Conservation (phyloP, 2,888 invertebrate genomes). For the Limnephilus lunatus region DNA sequence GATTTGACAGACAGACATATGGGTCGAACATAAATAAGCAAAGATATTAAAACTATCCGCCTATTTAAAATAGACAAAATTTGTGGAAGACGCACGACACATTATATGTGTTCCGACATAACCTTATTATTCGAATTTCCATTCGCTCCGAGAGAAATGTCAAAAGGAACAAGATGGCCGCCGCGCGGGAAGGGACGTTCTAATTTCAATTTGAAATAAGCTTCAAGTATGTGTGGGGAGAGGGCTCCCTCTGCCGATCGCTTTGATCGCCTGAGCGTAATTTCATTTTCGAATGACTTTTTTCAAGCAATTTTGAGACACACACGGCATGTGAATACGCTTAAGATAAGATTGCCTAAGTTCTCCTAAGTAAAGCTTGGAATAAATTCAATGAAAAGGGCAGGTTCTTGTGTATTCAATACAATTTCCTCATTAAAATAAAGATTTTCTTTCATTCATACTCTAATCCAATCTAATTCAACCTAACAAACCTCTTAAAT, state of each 20-base stretch:
- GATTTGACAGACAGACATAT: not conserved
- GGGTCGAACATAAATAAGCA: not conserved
- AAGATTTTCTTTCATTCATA: not conserved
- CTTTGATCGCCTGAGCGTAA: conserved; percentile 64
- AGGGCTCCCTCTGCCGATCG: not conserved
- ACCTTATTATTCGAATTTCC: conserved; percentile 56
- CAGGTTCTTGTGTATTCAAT: not conserved
- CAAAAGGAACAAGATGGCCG: conserved; percentile 58
- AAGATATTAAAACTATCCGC: not conserved
- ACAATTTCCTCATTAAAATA: not conserved
- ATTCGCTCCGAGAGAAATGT: conserved; percentile 55
- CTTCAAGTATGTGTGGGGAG: conserved; percentile 53
- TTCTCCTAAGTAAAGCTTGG: not conserved
- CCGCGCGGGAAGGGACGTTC: conserved; percentile 58
- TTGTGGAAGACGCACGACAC: not conserved
- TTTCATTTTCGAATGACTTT: conserved; percentile 58
- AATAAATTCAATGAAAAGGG: not conserved
- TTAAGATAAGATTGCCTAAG: conserved; percentile 42
- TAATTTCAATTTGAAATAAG: conserved; percentile 65
- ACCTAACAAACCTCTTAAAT: not conserved
- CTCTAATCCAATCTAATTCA: not conserved
- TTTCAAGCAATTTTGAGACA: conserved; percentile 22
- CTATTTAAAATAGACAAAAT: not conserved
- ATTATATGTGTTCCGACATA: not conserved
- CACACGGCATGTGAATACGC: conserved; percentile 40